Evolutionary conservation across 2,797 vertebrate genomes (phyloP).

Genomic region (Myoxocephalus aenaeus): DNA sequence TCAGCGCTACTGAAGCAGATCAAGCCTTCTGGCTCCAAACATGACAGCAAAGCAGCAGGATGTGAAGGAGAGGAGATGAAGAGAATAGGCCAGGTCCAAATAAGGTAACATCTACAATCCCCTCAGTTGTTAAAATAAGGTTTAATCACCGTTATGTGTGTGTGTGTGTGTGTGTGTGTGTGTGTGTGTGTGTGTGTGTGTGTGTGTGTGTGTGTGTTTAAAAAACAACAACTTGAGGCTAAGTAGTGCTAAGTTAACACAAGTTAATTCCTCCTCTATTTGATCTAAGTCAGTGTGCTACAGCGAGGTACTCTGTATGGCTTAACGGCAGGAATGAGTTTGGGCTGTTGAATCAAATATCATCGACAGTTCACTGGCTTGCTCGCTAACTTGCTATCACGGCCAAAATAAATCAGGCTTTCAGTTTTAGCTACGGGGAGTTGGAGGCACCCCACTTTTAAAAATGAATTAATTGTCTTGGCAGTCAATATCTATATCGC

Average conservation of each 20-base stretch:
- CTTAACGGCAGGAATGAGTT: slow-evolving; percentile 24
- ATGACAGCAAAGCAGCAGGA: slow-evolving; percentile 50
- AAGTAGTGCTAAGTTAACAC: slow-evolving; percentile 43
- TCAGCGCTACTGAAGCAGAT: slow-evolving; percentile 34
- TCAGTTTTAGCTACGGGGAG: background rate
- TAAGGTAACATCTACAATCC: slow-evolving; percentile 39
- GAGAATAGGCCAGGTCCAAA: slow-evolving; percentile 31
- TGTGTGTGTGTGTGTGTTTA: too few species aligned
- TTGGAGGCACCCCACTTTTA: too few species aligned
- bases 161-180: too few species aligned
- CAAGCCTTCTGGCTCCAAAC: slow-evolving; percentile 44
- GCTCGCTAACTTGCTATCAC: too few species aligned
- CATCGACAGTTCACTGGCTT: background rate
- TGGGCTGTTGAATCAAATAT: slow-evolving; percentile 26
- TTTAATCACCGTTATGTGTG: slow-evolving; percentile 46
- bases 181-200: too few species aligned
- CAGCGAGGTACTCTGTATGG: slow-evolving; percentile 27
- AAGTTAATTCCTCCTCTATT: slow-evolving; percentile 59
- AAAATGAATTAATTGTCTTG: too few species aligned
- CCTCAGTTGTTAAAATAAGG: slow-evolving; percentile 40
- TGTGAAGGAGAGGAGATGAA: slow-evolving; percentile 44
- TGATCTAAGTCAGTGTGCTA: slow-evolving; percentile 56
- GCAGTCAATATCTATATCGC: too few species aligned
- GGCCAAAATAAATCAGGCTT: background rate
- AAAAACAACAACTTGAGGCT: slow-evolving; percentile 17